phyloP scores from a whole-genome alignment of 2,888 invertebrate genomes.

The Drosophila neotestacea region DNA sequence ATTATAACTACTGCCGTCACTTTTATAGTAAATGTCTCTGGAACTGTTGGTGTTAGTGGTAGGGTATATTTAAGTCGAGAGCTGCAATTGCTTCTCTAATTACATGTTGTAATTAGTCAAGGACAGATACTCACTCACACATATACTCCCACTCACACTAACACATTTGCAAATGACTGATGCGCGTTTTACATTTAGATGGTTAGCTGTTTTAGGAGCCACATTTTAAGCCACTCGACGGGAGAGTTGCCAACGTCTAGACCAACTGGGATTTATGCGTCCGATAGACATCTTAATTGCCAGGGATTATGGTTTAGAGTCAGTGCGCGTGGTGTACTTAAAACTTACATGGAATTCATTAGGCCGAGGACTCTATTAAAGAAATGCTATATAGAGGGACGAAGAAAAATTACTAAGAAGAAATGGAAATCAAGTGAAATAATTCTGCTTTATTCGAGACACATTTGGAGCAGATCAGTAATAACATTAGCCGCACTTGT shows the following conservation, averaged over 20 bases:
- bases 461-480: constrained; percentile 40
- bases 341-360: constrained; percentile 42
- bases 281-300: constrained; percentile 76
- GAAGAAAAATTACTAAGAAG: background rate
- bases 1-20: no score
- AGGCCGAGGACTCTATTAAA: constrained; percentile 4
- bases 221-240: constrained; percentile 34
- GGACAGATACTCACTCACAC: constrained; percentile 22
- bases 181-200: constrained; percentile 47
- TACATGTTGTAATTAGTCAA: constrained; percentile 48
- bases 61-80: constrained; percentile 11
- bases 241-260: constrained; percentile 56
- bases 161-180: constrained; percentile 21
- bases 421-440: constrained; percentile 21
- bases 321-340: constrained; percentile 28
- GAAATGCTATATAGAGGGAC: no score
- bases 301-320: constrained; percentile 65
- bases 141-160: background rate
- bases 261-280: constrained; percentile 58
- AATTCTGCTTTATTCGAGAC: constrained; percentile 57
- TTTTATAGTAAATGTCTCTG: no score
- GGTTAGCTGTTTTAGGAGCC: constrained; percentile 8
- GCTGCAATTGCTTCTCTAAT: constrained; percentile 20
- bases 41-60: background rate
- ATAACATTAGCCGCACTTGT: constrained; percentile 31